A percentile compares a stretch with the other conserved stretches of the same genome.
phyloP scores from a whole-genome alignment of 2,113 vertebrate species.

The Siphamia tubifer region DNA sequence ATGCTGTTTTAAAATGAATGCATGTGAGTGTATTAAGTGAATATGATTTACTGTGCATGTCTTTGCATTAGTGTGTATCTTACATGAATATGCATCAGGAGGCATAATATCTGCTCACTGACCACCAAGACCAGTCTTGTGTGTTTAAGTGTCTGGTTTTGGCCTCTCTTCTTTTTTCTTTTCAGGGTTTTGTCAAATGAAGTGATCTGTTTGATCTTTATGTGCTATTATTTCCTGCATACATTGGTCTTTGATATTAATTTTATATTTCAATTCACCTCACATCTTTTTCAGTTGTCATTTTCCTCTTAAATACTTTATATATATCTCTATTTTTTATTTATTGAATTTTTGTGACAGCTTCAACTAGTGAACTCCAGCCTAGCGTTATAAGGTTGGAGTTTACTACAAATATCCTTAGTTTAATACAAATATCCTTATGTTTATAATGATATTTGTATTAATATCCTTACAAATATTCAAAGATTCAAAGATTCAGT shows the following conservation, averaged over 20 bases:
- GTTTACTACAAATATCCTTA: too few species aligned
- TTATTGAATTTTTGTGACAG: not conserved
- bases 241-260: not conserved
- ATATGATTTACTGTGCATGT: constrained; percentile 23
- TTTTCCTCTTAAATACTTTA: too few species aligned
- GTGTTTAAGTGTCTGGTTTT: not conserved
- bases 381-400: too few species aligned
- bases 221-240: not conserved
- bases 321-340: not conserved
- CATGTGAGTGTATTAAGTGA: not conserved
- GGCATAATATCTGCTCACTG: constrained; percentile 5
- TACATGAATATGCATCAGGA: constrained; percentile 46
- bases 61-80: constrained; percentile 43
- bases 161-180: constrained; percentile 11
- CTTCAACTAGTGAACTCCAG: too few species aligned
- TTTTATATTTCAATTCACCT: not conserved
- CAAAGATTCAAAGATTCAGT: too few species aligned
- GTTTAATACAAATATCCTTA: too few species aligned
- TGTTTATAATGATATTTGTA: too few species aligned
- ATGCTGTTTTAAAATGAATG: not conserved
- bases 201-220: constrained; percentile 16
- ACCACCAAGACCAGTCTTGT: not conserved
- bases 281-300: too few species aligned
- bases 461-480: too few species aligned
- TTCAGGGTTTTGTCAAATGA: constrained; percentile 27